A percentile compares a stretch with the other conserved stretches of the same genome.
These are phyloP conservation scores for Gobionotothen gibberifrons DNA, from an alignment of 2,797 vertebrate genomes.

Conservation along the genomic window DNA sequence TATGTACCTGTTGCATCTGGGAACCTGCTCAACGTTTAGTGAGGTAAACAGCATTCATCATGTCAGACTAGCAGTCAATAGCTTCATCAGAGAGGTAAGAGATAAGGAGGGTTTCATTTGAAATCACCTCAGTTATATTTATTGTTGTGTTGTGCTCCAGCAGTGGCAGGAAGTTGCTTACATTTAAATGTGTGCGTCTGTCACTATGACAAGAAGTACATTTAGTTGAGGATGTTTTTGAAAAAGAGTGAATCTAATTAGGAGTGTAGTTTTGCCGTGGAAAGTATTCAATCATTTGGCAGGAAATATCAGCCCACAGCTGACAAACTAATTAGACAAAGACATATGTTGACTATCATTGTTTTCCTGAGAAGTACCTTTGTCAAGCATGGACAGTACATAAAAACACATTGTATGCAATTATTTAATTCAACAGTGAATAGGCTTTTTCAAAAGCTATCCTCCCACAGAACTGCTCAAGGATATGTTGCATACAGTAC, in stretches of 20 bases:
- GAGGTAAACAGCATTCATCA: background rate
- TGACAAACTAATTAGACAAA: background rate
- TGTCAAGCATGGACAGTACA: background rate
- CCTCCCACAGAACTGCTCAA: slow-evolving; percentile 51
- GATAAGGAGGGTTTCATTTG: background rate
- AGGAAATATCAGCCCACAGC: too few species aligned
- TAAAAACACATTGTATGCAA: slow-evolving; percentile 23
- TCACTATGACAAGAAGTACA: background rate
- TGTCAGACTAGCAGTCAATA: background rate
- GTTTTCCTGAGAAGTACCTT: background rate
- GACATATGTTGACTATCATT: background rate
- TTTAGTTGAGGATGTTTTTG: background rate
- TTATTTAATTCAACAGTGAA: slow-evolving; percentile 42
- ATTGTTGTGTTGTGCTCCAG: background rate
- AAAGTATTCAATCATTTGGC: background rate
- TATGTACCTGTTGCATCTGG: background rate
- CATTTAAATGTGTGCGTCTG: background rate
- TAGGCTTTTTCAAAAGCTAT: slow-evolving; percentile 22
- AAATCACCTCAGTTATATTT: slow-evolving; percentile 2
- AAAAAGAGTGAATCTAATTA: slow-evolving; percentile 6
- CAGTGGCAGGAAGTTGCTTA: background rate
- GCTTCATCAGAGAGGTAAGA: slow-evolving; percentile 5
- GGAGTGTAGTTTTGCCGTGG: background rate
- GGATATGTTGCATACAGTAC: slow-evolving; percentile 30
- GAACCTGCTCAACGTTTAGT: background rate